Conservation (phyloP, 2,797 vertebrate genomes). For the Semotilus atromaculatus region DNA sequence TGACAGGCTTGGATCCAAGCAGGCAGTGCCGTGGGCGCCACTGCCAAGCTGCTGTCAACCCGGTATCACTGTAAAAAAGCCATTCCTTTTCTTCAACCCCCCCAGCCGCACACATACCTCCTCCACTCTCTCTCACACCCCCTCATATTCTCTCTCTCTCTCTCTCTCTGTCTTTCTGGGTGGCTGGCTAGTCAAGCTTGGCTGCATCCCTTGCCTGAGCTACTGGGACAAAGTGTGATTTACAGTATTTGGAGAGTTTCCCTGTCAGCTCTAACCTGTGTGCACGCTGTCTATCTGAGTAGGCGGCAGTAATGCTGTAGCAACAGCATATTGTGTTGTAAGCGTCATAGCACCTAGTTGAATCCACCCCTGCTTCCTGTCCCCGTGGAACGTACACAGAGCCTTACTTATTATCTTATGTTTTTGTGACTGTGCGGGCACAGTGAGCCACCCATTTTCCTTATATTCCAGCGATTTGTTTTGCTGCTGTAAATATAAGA, state of each 20-base stretch:
- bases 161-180: constrained; percentile 59
- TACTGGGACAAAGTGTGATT: constrained; percentile 73
- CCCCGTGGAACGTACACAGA: constrained; percentile 14
- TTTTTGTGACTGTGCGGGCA: constrained; percentile 17
- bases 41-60: constrained; percentile 80
- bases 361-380: constrained; percentile 60
- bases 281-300: constrained; percentile 55
- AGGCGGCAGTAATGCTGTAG: constrained; percentile 54
- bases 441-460: background rate
- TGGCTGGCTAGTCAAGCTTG: constrained; percentile 71
- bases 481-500: constrained; percentile 16
- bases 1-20: constrained; percentile 79
- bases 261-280: constrained; percentile 55
- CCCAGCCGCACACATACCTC: constrained; percentile 56
- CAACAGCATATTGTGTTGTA: constrained; percentile 52
- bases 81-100: constrained; percentile 49
- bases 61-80: constrained; percentile 72
- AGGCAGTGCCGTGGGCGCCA: constrained; percentile 74
- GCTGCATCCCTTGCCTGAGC: constrained; percentile 72
- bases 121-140: constrained; percentile 62
- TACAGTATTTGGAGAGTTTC: constrained; percentile 67
- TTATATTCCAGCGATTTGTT: background rate
- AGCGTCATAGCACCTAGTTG: constrained; percentile 60
- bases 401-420: constrained; percentile 29
- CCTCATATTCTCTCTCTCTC: constrained; percentile 40